Base-by-base conservation (phyloP, 2,888 invertebrate genomes). In the Panzeria rudis region DNA sequence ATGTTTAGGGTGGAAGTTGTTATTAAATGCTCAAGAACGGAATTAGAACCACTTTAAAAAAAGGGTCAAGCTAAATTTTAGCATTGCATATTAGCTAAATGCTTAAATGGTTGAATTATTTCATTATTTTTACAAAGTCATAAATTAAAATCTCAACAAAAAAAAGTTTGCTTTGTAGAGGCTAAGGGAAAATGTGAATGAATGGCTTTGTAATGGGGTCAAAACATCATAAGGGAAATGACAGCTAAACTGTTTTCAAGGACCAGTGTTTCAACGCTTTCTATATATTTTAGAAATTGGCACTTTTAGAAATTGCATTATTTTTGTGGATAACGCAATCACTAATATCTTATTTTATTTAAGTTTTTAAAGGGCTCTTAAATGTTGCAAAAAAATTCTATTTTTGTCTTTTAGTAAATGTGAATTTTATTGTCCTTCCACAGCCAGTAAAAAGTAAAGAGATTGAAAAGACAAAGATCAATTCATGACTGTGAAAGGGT, bases 141-240 rank as follows among this genome's bases (percentile, higher is more conserved):
- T 78, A 71, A 71, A 62, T 78, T 59, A 78, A 78, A 50, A 52
- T 61, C 25, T 61, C 25, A 78, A 69, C 25, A 61, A 78, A 35
- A 69, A 50, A 25, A 38, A 38, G 3, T 47, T 35, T 38, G 23
- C 9, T 41, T 41, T n/a, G 23, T 20, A 20, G 29, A 13, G 8
- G 29, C 23, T 38, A 25, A 29, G n/a, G 3, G n/a, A 38, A 52
- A 29, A 13, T 15, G 3, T 13, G 23, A 50, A 35, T 13, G 23
- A 50, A 35, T 35, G 7, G 17, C n/a, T 61, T 47, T 35, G 9
- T 25, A 47, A 38, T 38, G 47, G 13, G 50, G 50, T 35, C 23
- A 73, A 35, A 13, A 50, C 20, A 6, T 44, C n/a, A n/a, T 7
- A 44, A 44, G 44, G n/a, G n/a, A n/a, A 2, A 4, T 9, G 20